Base-by-base conservation (phyloP, 2,888 invertebrate genomes). In the Pherbina coryleti region DNA sequence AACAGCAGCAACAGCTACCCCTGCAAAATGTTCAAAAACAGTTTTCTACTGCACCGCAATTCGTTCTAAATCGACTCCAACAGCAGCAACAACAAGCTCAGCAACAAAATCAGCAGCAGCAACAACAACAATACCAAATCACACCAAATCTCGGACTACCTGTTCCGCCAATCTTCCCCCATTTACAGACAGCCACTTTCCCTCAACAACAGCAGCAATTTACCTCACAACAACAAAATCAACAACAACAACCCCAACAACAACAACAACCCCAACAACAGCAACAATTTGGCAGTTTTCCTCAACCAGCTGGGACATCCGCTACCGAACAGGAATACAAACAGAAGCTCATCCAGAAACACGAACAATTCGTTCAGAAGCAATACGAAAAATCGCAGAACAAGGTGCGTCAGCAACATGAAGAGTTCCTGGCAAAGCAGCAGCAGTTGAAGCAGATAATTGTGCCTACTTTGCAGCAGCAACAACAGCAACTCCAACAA, bases 381-480 rank as follows among this genome's bases (percentile, higher is more conserved):
- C 95, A 95, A 84, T 95, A 95, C 83, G 92, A 95, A 82, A 94
- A 94, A 82, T 93, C 94, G 62, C 93, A 95, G 84, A 93, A 94
- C 84, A 95, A 95, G 85, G 93, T 94, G 0, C 92, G 94, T 81
- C 92, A 93, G 83, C 91, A 94, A 37, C 95, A 95, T 82, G 92
- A 93, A 81, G 93, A 94, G 78, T 94, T 94, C 84, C 83, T 94
- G 0, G 92, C 92, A 81, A 92, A 93, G 81, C 95, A 96, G 86
- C 92, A 94, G 5, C 93, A 93, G 34, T 92, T 93, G 75, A 92
- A 91, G 81, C 87, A 88, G 31, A 87, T 88, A 22, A 83, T 87
- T 77, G 89, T 86, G 67, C 87, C 87, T 44, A 85, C 86, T 5
- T 83, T 91, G 88, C 85, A 82, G 53, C 84, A 85, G 17, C 85